Percentiles rank a stretch among this genome's conserved stretches.
phyloP scores from a whole-genome alignment of 2,797 vertebrate genomes.

The Molothrus ater region DNA sequence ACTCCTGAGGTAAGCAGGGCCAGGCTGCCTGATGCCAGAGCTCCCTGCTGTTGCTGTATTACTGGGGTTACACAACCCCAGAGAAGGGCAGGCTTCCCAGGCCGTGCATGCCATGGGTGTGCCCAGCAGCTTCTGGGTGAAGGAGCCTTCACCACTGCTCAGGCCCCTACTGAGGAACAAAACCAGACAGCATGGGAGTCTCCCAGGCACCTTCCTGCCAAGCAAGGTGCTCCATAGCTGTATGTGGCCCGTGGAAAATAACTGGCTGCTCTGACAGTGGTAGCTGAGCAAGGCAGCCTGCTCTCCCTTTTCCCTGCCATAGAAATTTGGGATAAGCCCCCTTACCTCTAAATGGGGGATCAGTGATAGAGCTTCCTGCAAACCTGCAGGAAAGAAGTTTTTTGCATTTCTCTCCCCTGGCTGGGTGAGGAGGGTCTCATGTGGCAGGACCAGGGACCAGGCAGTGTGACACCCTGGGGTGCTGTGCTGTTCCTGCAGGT shows the following conservation, averaged over 20 bases:
- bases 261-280: not conserved
- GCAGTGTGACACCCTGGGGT: not conserved
- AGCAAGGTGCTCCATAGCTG: not conserved
- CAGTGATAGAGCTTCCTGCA: not conserved
- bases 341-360: not conserved
- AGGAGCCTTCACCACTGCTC: not conserved
- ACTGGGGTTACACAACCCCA: not conserved
- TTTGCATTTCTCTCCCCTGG: not conserved
- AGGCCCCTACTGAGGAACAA: not conserved
- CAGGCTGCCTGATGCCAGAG: conserved; percentile 10
- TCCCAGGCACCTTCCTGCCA: not conserved
- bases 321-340: not conserved
- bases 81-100: not conserved
- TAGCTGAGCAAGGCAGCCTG: not conserved
- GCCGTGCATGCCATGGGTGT: accelerated
- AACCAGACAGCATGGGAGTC: not conserved
- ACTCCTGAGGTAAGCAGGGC: not conserved
- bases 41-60: not conserved
- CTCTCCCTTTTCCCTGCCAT: not conserved
- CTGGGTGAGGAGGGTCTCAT: not conserved
- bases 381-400: not conserved
- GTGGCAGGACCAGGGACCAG: not conserved
- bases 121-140: not conserved
- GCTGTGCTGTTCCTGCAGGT: not conserved
- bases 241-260: not conserved